Conservation (phyloP, 2,888 invertebrate genomes). For the Eristalis arbustorum region DNA sequence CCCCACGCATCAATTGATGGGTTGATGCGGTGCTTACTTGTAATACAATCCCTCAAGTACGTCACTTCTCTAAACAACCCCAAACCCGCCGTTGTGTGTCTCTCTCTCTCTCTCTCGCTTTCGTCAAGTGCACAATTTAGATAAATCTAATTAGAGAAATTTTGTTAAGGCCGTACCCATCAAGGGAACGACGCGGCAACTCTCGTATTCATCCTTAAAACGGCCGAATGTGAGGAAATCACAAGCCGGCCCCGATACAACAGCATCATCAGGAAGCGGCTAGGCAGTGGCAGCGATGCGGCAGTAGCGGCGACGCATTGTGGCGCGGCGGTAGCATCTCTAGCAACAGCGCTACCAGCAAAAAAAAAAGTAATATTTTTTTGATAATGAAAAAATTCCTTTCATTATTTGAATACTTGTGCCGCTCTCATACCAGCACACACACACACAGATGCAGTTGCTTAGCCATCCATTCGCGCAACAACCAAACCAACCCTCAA, state of each 20-base stretch:
- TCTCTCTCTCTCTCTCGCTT: too few relatives aligned
- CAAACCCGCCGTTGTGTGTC: neutral
- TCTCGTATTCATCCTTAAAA: neutral
- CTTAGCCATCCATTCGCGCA: slow-evolving; percentile 9
- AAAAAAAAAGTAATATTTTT: slow-evolving; percentile 55
- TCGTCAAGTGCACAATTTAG: slow-evolving; percentile 64
- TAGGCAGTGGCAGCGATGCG: neutral
- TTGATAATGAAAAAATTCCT: slow-evolving; percentile 72
- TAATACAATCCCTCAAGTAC: slow-evolving; percentile 37
- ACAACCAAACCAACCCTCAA: slow-evolving; percentile 30
- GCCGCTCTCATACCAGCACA: neutral
- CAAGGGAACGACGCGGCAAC: neutral
- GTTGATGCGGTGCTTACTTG: neutral
- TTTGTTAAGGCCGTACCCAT: slow-evolving; percentile 45
- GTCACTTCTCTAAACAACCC: slow-evolving; percentile 16
- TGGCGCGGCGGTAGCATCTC: too few relatives aligned
- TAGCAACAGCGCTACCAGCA: neutral
- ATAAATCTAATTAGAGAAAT: slow-evolving; percentile 66
- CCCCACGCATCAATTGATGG: neutral
- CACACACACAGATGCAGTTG: neutral
- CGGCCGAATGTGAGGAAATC: slow-evolving; percentile 25
- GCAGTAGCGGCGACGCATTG: slow-evolving; percentile 4
- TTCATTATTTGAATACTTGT: slow-evolving; percentile 71
- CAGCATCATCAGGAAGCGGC: neutral
- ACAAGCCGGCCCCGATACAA: slow-evolving; percentile 25